Conservation (phyloP, 2,888 invertebrate species). For the Pammene aurita region DNA sequence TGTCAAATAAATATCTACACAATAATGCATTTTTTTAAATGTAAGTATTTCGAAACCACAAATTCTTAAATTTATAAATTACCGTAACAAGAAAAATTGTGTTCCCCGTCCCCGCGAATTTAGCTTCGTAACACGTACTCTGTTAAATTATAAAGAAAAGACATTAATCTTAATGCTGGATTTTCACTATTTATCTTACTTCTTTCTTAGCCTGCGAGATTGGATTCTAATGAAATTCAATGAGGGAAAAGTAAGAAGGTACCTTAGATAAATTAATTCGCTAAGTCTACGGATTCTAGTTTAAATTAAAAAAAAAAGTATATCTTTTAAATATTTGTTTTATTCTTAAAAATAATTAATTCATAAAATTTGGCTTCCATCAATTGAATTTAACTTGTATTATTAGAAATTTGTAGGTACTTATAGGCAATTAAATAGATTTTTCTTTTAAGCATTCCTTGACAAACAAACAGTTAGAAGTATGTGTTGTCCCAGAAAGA, state of each 20-base stretch:
- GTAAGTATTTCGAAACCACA: neutral
- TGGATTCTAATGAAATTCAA: conserved; percentile 42
- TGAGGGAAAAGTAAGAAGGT: conserved; percentile 32
- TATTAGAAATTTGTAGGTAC: no score
- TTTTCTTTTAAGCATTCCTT: no score
- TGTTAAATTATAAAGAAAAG: conserved; percentile 42
- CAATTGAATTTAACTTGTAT: no score
- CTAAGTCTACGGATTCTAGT: conserved; percentile 23
- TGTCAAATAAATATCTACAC: no score
- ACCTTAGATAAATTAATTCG: conserved; percentile 36
- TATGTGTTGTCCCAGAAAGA: no score
- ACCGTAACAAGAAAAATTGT: conserved; percentile 35
- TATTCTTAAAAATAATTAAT: neutral
- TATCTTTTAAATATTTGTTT: no score
- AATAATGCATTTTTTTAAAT: no score
- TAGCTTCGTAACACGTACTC: conserved; percentile 38
- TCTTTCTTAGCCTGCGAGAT: conserved; percentile 41
- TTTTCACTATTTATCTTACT: conserved; percentile 43
- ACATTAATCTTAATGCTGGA: conserved; percentile 42
- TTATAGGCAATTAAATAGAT: no score
- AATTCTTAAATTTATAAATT: conserved; percentile 10
- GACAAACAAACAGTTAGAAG: no score
- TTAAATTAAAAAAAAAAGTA: conserved; percentile 2
- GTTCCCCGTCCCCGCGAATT: conserved; percentile 32
- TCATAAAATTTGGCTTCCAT: no score